These are phyloP conservation scores for Acanthococcus lagerstroemiae DNA, from an alignment of 2,888 invertebrate genomes.

Conservation along the genomic window DNA sequence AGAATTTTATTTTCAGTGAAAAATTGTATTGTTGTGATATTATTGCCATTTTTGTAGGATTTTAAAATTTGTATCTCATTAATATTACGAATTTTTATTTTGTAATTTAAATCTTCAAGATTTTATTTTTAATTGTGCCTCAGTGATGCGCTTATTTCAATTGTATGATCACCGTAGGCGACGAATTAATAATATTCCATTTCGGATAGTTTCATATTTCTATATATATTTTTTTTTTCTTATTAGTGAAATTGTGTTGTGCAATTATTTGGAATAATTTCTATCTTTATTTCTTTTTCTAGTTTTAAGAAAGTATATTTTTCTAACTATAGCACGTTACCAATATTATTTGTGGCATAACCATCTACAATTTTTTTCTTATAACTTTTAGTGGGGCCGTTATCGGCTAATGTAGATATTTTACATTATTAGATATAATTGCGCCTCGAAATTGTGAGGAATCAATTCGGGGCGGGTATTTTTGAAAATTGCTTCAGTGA, in stretches of 20 bases:
- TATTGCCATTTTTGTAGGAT: conserved; percentile 15
- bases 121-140: background rate
- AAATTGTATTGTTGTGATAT: background rate
- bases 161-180: too few species aligned
- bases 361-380: conserved; percentile 6
- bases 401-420: too few species aligned
- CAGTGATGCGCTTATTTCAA: too few species aligned
- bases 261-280: too few species aligned
- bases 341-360: conserved; percentile 23
- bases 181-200: too few species aligned
- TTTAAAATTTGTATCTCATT: conserved; percentile 17
- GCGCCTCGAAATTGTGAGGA: too few species aligned
- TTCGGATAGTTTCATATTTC: background rate
- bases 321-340: conserved; percentile 21
- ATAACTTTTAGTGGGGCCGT: background rate
- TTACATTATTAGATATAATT: too few species aligned
- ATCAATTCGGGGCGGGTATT: too few species aligned
- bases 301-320: too few species aligned
- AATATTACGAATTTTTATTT: background rate
- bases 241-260: too few species aligned
- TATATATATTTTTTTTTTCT: conserved; percentile 1
- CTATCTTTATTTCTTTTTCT: too few species aligned
- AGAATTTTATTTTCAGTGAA: background rate
- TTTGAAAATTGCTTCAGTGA: too few species aligned
- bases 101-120: background rate